Conservation (phyloP, 2,113 vertebrate species). For the Esox niger region DNA sequence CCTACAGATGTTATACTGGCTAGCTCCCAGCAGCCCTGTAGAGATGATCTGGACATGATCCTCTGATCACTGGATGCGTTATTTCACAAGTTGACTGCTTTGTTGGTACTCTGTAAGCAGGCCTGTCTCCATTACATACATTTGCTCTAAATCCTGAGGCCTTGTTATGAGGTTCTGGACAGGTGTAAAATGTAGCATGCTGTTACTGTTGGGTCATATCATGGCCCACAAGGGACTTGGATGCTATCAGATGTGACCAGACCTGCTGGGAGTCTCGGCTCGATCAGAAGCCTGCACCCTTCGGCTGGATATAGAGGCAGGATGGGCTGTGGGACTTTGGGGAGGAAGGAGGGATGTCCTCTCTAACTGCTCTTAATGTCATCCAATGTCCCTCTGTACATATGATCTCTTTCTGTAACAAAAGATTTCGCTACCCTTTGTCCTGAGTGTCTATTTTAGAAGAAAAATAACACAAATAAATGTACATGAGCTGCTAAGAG, state of each 20-base stretch:
- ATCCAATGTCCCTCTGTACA: constrained; percentile 53
- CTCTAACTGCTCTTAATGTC: constrained; percentile 21
- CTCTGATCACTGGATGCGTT: neutral
- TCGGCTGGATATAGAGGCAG: neutral
- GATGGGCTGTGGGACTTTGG: constrained; percentile 5
- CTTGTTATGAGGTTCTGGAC: neutral
- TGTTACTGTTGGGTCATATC: neutral
- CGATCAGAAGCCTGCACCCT: neutral
- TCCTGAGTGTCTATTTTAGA: constrained; percentile 71
- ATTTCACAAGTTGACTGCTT: neutral
- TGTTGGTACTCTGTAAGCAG: neutral
- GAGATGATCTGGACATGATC: too few relatives aligned
- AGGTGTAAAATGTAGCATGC: neutral
- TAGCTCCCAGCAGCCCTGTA: neutral
- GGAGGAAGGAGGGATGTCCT: constrained; percentile 22
- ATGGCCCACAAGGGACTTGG: neutral
- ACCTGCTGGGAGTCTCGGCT: neutral
- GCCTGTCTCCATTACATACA: neutral
- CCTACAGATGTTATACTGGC: neutral
- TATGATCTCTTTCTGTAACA: constrained; percentile 61
- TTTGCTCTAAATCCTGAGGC: neutral
- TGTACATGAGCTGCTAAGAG: constrained; percentile 59
- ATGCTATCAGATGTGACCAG: neutral
- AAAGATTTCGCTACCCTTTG: constrained; percentile 59
- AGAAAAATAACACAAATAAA: constrained; percentile 64